phyloP scores from a whole-genome alignment of 2,797 vertebrate species.

The Acipenser oxyrinchus region DNA sequence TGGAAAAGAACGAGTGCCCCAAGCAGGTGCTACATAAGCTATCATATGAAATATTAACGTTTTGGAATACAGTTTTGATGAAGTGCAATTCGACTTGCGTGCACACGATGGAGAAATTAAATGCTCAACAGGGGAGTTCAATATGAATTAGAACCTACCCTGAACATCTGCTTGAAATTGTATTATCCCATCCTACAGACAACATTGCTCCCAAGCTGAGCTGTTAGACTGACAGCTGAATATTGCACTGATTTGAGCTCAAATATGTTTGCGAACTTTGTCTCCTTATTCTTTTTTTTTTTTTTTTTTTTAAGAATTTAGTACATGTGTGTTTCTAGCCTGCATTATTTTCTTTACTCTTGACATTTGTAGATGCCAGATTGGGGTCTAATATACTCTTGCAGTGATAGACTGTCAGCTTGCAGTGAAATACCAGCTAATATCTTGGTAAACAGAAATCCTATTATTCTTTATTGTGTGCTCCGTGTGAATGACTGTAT shows the following conservation, averaged over 20 bases:
- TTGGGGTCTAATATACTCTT: constrained; percentile 71
- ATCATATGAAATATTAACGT: constrained; percentile 69
- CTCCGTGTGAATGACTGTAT: constrained; percentile 63
- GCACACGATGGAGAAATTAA: constrained; percentile 73
- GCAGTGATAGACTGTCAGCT: constrained; percentile 66
- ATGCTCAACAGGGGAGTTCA: constrained; percentile 64
- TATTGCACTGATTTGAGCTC: constrained; percentile 59
- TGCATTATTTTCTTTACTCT: constrained; percentile 57
- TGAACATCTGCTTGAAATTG: constrained; percentile 71
- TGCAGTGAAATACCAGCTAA: constrained; percentile 75
- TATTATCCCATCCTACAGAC: constrained; percentile 62
- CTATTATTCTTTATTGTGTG: constrained; percentile 81
- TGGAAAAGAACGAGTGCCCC: no score
- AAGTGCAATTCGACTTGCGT: constrained; percentile 62
- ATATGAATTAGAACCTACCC: constrained; percentile 58
- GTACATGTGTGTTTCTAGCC: constrained; percentile 29
- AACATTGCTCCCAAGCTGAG: constrained; percentile 52
- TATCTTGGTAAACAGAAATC: constrained; percentile 87
- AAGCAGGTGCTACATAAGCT: constrained; percentile 38
- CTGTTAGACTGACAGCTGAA: constrained; percentile 67
- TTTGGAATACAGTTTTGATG: constrained; percentile 67
- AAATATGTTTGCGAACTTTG: constrained; percentile 62
- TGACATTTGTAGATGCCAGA: constrained; percentile 89
- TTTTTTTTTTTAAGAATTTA: constrained; percentile 40
- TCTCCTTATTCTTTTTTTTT: constrained; percentile 8